Conservation (phyloP, 2,888 invertebrate genomes). For the Drosophila pullipes region DNA sequence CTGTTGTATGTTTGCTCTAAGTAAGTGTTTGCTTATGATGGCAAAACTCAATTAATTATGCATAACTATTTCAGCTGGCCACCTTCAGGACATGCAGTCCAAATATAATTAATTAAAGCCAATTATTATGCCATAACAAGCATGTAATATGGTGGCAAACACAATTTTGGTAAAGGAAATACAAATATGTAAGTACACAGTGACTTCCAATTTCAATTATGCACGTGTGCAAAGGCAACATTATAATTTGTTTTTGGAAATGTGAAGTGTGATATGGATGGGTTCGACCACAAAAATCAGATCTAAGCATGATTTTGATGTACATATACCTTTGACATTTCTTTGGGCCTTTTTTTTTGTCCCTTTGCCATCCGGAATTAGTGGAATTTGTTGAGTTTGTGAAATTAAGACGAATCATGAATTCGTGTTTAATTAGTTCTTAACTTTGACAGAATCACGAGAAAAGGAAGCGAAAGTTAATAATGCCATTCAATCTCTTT, state of each 20-base stretch:
- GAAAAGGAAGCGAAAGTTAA: background rate
- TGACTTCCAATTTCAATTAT: background rate
- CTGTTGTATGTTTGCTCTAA: background rate
- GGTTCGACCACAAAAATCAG: background rate
- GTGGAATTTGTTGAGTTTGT: background rate
- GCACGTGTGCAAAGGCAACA: background rate
- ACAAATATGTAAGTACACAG: background rate
- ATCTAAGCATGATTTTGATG: background rate
- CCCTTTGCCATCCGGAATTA: background rate
- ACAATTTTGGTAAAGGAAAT: background rate
- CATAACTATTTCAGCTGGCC: constrained; percentile 35
- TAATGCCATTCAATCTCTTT: background rate
- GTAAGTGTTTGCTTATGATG: constrained; percentile 25
- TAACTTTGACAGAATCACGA: background rate
- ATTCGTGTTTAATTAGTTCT: background rate
- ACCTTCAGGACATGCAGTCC: constrained; percentile 22
- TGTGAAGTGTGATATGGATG: background rate
- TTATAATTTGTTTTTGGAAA: background rate
- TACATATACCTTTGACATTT: background rate
- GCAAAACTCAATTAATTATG: constrained; percentile 58
- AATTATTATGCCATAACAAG: constrained; percentile 59
- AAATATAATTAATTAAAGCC: constrained; percentile 58
- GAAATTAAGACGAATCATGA: background rate
- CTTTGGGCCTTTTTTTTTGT: background rate
- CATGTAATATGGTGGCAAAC: constrained; percentile 13